phyloP scores from a whole-genome alignment of 2,888 invertebrate species.

The Nemoura dubitans region DNA sequence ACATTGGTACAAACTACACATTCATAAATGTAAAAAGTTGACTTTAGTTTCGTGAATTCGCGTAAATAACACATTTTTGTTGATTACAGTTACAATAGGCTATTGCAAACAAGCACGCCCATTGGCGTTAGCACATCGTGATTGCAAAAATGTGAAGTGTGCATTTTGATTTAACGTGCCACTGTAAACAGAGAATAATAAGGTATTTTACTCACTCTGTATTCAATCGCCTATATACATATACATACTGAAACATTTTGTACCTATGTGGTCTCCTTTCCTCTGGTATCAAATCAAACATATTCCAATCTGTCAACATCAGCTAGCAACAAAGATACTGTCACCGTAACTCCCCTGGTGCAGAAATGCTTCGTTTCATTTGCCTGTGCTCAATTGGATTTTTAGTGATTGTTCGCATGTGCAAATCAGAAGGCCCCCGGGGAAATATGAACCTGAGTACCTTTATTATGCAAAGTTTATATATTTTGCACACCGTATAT shows the following conservation, averaged over 20 bases:
- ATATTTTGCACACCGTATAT: neutral
- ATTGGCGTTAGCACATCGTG: neutral
- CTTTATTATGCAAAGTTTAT: neutral
- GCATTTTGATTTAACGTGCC: no score
- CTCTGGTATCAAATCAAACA: neutral
- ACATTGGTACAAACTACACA: neutral
- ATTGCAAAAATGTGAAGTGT: neutral
- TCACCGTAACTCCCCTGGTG: conserved; percentile 9
- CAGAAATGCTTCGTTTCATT: neutral
- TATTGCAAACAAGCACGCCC: neutral
- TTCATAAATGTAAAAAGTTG: neutral
- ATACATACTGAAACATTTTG: no score
- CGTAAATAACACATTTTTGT: neutral
- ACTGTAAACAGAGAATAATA: no score
- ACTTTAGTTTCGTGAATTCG: neutral
- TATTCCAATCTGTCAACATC: conserved; percentile 8
- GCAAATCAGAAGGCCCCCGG: neutral
- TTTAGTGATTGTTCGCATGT: conserved; percentile 1
- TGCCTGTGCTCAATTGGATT: neutral
- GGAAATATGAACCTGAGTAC: conserved; percentile 3
- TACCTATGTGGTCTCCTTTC: no score
- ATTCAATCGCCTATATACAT: no score
- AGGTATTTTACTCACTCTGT: no score
- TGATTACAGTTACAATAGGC: neutral
- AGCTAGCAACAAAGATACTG: conserved; percentile 16